phyloP scores from a whole-genome alignment of 2,113 vertebrate genomes.

The Urocynchramus pylzowi region DNA sequence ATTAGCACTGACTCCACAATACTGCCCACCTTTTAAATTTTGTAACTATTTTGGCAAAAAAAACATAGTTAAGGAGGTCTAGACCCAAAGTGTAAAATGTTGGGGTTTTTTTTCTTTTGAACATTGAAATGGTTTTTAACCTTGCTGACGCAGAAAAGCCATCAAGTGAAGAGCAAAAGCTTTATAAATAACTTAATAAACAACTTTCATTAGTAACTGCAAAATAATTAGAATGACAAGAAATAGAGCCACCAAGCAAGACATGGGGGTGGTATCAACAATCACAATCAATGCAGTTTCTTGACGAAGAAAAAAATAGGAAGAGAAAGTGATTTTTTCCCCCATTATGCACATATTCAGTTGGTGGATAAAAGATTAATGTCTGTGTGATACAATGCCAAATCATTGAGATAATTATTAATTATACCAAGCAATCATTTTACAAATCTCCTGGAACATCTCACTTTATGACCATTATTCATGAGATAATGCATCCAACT shows the following conservation, averaged over 20 bases:
- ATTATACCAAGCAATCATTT: not conserved
- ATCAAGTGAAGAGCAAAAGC: not conserved
- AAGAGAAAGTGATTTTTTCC: not conserved
- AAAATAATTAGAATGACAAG: not conserved
- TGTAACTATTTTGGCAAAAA: not conserved
- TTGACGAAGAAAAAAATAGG: not conserved
- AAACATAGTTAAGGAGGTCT: not conserved
- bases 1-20: not conserved
- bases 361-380: slow-evolving; percentile 1
- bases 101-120: not conserved
- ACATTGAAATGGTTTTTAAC: not conserved
- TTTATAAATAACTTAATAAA: not conserved
- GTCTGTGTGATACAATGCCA: not conserved
- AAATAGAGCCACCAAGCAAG: not conserved
- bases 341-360: not conserved
- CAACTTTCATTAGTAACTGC: not conserved
- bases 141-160: not conserved
- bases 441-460: not conserved
- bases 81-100: not conserved
- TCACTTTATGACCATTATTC: not conserved
- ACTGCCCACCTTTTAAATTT: not conserved
- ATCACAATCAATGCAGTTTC: not conserved
- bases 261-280: not conserved
- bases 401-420: not conserved
- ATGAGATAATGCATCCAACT: not conserved